phyloP scores from a whole-genome alignment of 1,140 invertebrate species.

The Heliothis virescens region DNA sequence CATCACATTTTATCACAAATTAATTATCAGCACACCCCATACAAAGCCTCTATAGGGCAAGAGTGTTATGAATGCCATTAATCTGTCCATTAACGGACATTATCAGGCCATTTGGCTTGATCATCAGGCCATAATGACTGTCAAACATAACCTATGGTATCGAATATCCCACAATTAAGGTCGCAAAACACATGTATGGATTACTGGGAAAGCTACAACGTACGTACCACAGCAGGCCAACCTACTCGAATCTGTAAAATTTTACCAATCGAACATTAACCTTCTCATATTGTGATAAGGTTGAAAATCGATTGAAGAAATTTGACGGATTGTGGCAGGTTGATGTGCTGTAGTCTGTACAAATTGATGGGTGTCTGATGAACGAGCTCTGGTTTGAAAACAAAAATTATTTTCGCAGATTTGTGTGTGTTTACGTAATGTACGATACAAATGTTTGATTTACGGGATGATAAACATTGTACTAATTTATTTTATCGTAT shows the following conservation, averaged over 20 bases:
- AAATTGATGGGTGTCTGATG: slow-evolving; percentile 25
- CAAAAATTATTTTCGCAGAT: not conserved
- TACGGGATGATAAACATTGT: not conserved
- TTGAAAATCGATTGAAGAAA: too few species aligned
- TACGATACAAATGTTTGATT: not conserved
- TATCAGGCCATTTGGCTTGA: slow-evolving; percentile 15
- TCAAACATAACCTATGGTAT: slow-evolving; percentile 26
- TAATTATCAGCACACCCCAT: too few species aligned
- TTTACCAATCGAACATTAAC: too few species aligned
- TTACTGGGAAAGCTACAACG: not conserved
- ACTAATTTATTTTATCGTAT: too few species aligned
- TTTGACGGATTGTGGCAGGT: too few species aligned
- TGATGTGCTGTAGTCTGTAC: not conserved
- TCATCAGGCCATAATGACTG: slow-evolving; percentile 29
- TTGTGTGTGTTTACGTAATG: not conserved
- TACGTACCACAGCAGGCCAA: too few species aligned
- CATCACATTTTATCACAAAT: too few species aligned
- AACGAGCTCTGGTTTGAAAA: not conserved
- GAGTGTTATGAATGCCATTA: slow-evolving; percentile 10
- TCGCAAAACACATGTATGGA: not conserved
- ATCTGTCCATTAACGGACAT: slow-evolving; percentile 3
- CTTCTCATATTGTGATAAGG: too few species aligned
- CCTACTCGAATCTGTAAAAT: too few species aligned
- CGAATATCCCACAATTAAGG: slow-evolving; percentile 18
- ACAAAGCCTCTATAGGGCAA: not conserved